Base-by-base conservation (phyloP, 1,140 invertebrate species). In the Zaprionus tsacasi region DNA sequence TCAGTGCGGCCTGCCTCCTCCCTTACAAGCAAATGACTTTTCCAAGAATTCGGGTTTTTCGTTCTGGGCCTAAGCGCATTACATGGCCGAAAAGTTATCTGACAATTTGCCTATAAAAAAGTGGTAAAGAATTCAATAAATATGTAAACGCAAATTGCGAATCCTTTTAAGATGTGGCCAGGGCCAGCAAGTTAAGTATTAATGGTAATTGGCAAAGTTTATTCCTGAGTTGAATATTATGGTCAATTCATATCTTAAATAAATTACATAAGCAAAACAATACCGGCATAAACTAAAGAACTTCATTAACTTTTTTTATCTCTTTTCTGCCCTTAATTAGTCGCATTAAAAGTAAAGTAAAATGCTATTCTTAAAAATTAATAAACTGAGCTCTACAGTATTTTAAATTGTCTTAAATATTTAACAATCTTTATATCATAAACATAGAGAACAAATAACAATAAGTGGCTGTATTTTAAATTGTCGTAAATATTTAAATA, bases 11-110 rank as follows among this genome's bases (percentile, higher is more conserved):
- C 27, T 6, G 27, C 6, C 27, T 6, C 27, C 27, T 30, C 27
- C 27, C 27, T 30, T 30, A 30, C 27, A 30, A 0, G 27, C 27
- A 30, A 30, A 30, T 30, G 27, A 35, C 33, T 30, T 30, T 30
- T 30, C 3, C 3, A 3, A 30, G 33, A 1, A 59, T 5, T 67
- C 21, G 66, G 38, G 36, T 21, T 81, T 73, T 70, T 74, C 75
- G 52, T 68, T 25, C 69, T 78, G 52, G 50, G 66, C 72, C 56
- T 87, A 87, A 86, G 71, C 79, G 82, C 56, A 82, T 86, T 87
- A 86, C 54, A 30, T 69, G 58, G 45, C n/a, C 40, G n/a, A 68
- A 43, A 36, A 55, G 35, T 13, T 38, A 15, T 21, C 17, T 10
- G 17, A 50, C 17, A 50, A 21, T 50, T 50, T 50, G 0, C 45